Percentiles rank a stretch among this genome's conserved stretches.
These are phyloP conservation scores for Epizoanthus scotinus DNA, from an alignment of 92 coral and sea anemone genomes.

Conservation along the genomic window DNA sequence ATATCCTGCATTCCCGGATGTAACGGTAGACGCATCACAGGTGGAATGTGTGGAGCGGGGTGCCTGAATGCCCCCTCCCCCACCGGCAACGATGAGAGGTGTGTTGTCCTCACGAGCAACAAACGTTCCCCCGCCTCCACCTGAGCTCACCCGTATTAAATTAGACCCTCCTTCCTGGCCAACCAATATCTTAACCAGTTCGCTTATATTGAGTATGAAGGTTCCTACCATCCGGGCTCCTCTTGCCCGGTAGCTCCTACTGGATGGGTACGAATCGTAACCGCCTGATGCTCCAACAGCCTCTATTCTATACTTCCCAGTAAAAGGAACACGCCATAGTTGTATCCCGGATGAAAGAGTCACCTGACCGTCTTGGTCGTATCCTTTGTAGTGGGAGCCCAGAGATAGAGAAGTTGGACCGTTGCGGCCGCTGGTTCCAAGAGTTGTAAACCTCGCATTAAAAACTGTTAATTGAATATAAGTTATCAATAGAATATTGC, in stretches of 20 bases:
- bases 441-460: conserved; percentile 33
- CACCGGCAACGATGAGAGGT: conserved; percentile 66
- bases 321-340: conserved; percentile 49
- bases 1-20: conserved; percentile 45
- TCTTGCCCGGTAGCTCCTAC: conserved; percentile 42
- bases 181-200: conserved; percentile 46
- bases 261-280: too few species aligned
- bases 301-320: conserved; percentile 45
- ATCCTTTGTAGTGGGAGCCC: conserved; percentile 33
- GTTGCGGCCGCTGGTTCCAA: conserved; percentile 57
- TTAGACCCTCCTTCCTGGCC: conserved; percentile 56
- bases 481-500: too few species aligned
- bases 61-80: conserved; percentile 50
- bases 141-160: neutral
- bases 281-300: conserved; percentile 56
- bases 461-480: too few species aligned
- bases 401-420: conserved; percentile 56
- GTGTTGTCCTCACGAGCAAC: conserved; percentile 49
- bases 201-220: conserved; percentile 43
- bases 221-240: conserved; percentile 61
- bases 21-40: conserved; percentile 52
- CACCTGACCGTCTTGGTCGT: conserved; percentile 52
- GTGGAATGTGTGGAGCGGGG: conserved; percentile 17
- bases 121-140: conserved; percentile 77
- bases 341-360: conserved; percentile 47